Evolutionary conservation across 2,888 invertebrate genomes (phyloP), one percentile per base, ranked within the genome.

Genomic region (Drosophila lutescens): DNA sequence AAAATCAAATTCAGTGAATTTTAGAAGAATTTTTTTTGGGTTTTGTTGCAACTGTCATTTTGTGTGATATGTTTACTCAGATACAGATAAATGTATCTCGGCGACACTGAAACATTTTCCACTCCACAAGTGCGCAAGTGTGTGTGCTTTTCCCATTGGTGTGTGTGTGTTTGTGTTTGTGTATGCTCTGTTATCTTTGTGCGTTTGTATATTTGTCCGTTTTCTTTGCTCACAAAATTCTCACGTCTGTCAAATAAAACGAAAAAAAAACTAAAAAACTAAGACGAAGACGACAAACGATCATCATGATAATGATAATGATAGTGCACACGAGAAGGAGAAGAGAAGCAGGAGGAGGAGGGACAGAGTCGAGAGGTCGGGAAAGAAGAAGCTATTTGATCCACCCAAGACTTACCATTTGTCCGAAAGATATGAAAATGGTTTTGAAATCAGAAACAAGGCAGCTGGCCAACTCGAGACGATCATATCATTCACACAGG

Each of bases 201-300:
- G 46, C 66, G 61, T 59, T 54, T 65, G 49, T 53, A 44, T 74
- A 38, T 77, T 70, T 77, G 55, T 34, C 43, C 34, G 56, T 68
- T 74, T 74, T 88, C 86, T 88, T 84, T 84, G 77, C 77, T 26
- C 74, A 82, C 78, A 78, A 74, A 84, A 80, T 80, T 84, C 88
- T 88, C 88, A 84, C 86, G 80, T 84, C 86, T 75, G 78, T 84
- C 78, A 80, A 80, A 78, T 41, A 53, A 74, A 55, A 56, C 40
- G 40, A 49, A 62, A 38, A 71, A 55, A 50, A 17, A n/a, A n/a
- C n/a, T n/a, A n/a, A n/a, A 17, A 50, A 41, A 57, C 55, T 40
- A 34, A 54, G 40, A 41, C 66, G 43, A 68, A 55, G 40, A 60
- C 51, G 53, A 65, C 60, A 23, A 47, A 47, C 59, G 60, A 46